Conservation (phyloP, 1,140 invertebrate genomes). For the Lucilia cuprina region DNA sequence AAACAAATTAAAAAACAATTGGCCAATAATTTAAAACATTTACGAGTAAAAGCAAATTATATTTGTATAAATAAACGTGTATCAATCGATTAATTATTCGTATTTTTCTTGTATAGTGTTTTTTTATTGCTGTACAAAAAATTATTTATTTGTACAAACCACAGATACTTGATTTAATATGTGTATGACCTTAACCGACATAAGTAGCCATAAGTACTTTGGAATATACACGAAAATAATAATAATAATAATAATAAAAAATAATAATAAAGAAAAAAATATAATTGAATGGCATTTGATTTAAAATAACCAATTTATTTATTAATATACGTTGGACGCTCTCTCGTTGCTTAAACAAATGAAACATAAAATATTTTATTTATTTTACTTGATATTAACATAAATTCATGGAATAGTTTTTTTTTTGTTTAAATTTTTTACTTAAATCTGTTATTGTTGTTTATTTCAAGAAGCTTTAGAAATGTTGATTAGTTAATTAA, state of each 20-base stretch:
- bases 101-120: background rate
- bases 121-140: background rate
- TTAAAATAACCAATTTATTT: background rate
- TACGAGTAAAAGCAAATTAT: background rate
- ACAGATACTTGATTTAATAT: background rate
- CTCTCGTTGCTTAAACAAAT: background rate
- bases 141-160: too few species aligned
- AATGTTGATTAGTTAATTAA: too few species aligned
- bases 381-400: background rate
- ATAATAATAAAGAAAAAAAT: background rate
- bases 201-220: background rate
- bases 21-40: background rate
- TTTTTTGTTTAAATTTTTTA: background rate
- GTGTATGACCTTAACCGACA: background rate
- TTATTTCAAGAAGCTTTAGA: background rate
- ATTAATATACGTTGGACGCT: background rate
- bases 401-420: slow-evolving; percentile 13
- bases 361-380: background rate
- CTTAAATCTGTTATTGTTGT: background rate
- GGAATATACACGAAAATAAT: background rate
- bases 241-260: too few species aligned
- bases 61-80: background rate
- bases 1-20: background rate
- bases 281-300: background rate
- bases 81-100: background rate